These are phyloP conservation scores for Zelleria hepariella DNA, from an alignment of 2,888 invertebrate genomes.

Conservation along the genomic window DNA sequence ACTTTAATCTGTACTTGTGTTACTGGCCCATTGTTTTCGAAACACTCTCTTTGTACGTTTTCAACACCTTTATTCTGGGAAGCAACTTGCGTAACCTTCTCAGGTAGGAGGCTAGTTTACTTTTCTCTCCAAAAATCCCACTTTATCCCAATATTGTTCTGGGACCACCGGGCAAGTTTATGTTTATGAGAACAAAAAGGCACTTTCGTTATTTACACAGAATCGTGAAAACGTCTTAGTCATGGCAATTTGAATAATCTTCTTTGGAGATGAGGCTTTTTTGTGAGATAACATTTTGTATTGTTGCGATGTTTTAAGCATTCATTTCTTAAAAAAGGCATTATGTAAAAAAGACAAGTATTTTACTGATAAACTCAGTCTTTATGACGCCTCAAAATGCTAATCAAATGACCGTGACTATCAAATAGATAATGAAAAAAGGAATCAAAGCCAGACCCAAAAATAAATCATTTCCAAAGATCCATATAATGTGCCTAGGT, in stretches of 20 bases:
- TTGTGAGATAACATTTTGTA: neutral
- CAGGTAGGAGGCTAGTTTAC: slow-evolving; percentile 18
- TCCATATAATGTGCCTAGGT: neutral
- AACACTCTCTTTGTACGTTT: neutral
- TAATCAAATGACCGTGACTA: neutral
- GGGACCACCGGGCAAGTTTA: slow-evolving; percentile 33
- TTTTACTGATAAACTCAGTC: neutral
- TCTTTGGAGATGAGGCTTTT: neutral
- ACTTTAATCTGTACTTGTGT: neutral
- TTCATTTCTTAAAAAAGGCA: neutral
- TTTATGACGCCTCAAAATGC: neutral
- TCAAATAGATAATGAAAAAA: neutral
- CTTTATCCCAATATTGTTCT: slow-evolving; percentile 6
- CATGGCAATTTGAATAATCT: slow-evolving; percentile 38
- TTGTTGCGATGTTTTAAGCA: neutral
- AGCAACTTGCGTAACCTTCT: slow-evolving; percentile 18
- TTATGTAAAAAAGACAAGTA: neutral
- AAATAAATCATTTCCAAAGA: neutral
- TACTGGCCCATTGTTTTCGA: neutral
- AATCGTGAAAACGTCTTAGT: slow-evolving; percentile 28
- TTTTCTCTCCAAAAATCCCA: slow-evolving; percentile 17
- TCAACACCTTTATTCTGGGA: neutral
- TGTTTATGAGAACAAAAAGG: slow-evolving; percentile 26
- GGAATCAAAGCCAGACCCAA: neutral
- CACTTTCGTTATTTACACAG: slow-evolving; percentile 39